phyloP scores from a whole-genome alignment of 2,113 vertebrate genomes.

The Rhinolophus ferrumequinum region DNA sequence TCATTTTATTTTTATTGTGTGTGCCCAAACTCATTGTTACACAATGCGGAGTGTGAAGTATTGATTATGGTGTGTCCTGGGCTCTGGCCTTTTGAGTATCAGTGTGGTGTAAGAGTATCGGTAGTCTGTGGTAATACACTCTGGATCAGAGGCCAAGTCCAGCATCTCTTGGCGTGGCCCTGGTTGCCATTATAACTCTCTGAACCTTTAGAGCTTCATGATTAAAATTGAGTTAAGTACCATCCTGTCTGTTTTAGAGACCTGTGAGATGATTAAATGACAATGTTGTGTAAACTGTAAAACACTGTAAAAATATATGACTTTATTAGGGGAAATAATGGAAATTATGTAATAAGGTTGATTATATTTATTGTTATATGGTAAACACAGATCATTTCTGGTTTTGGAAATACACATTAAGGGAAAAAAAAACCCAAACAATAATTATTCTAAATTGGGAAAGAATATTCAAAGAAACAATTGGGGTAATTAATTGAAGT shows the following conservation, averaged over 20 bases:
- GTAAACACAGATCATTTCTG: slow-evolving; percentile 39
- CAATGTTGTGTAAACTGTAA: slow-evolving; percentile 39
- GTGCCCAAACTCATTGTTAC: background rate
- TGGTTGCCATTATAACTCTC: background rate
- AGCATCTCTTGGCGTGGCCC: background rate
- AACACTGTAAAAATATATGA: slow-evolving; percentile 32
- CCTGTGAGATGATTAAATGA: slow-evolving; percentile 42
- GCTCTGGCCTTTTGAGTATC: background rate
- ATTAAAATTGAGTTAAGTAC: slow-evolving; percentile 39
- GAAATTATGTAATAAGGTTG: slow-evolving; percentile 23
- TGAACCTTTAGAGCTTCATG: background rate
- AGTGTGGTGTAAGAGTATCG: background rate
- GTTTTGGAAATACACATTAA: background rate
- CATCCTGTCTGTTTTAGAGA: slow-evolving; percentile 29
- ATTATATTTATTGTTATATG: slow-evolving; percentile 53
- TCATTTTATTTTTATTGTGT: background rate
- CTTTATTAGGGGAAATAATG: slow-evolving; percentile 47
- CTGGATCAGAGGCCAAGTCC: background rate
- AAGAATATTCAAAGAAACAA: background rate
- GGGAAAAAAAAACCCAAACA: background rate
- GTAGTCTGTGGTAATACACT: background rate
- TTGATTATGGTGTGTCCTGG: background rate
- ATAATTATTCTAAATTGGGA: slow-evolving; percentile 1
- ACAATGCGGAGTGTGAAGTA: background rate
- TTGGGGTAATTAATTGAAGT: background rate